These are phyloP conservation scores for Orthonevra nobilis DNA, from an alignment of 2,888 invertebrate species.

Conservation along the genomic window DNA sequence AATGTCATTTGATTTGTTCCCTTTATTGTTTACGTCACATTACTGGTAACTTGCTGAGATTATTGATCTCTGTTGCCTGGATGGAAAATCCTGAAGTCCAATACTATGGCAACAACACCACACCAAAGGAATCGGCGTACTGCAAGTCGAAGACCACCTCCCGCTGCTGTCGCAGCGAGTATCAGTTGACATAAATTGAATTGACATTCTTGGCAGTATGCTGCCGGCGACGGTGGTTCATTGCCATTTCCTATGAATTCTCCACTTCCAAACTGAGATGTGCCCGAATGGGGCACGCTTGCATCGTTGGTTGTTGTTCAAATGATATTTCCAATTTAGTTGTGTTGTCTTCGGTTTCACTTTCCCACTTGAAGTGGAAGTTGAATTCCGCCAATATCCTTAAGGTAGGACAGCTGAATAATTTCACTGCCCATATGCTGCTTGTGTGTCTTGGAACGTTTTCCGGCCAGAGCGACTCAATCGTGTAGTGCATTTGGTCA, in stretches of 20 bases:
- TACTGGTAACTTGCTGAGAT: constrained; percentile 4
- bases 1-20: constrained; percentile 26
- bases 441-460: constrained; percentile 22
- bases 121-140: neutral
- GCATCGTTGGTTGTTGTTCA: constrained; percentile 2
- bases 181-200: constrained; percentile 52
- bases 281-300: constrained; percentile 42
- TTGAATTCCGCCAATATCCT: too few relatives aligned
- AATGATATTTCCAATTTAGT: constrained; percentile 46
- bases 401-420: constrained; percentile 29
- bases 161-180: neutral
- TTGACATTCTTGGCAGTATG: constrained; percentile 36
- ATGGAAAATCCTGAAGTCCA: too few relatives aligned
- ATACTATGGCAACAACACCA: neutral
- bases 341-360: constrained; percentile 10
- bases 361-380: too few relatives aligned
- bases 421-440: constrained; percentile 8
- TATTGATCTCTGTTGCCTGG: constrained; percentile 21
- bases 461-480: constrained; percentile 51
- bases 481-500: constrained; percentile 41
- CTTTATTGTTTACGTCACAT: constrained; percentile 1
- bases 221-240: constrained; percentile 2
- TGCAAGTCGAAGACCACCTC: constrained; percentile 15
- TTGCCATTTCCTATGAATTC: constrained; percentile 31
- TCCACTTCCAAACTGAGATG: constrained; percentile 30